Base-by-base conservation (phyloP, 2,888 invertebrate genomes). In the Entomobrya multifasciata region DNA sequence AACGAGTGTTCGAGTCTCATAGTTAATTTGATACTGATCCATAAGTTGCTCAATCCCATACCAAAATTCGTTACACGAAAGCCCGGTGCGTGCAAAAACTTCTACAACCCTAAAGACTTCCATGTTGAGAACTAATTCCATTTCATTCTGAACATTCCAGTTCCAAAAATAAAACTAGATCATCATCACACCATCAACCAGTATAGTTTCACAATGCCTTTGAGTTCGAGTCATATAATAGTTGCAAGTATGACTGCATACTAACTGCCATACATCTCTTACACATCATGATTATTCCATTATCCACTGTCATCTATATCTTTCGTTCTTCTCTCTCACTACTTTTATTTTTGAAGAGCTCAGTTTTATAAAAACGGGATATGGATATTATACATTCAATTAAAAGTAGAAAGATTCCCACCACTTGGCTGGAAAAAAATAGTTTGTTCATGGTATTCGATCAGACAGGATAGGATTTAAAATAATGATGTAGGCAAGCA, bases 11-110 rank as follows among this genome's bases (percentile, higher is more conserved):
- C 5, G 41, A 41, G 41, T 8, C 11, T 5, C 11, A 49, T 57
- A 25, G 57, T 25, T 57, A 25, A 57, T 57, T 13, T 30, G 30
- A 15, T 27, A 60, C 60, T 15, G 27, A 55, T 17, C n/a, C 20
- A 15, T 17, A 8, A 55, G 52, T 20, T n/a, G n/a, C n/a, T n/a
- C n/a, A n/a, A n/a, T n/a, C n/a, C n/a, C n/a, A n/a, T n/a, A n/a
- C n/a, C n/a, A n/a, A n/a, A n/a, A n/a, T n/a, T n/a, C n/a, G n/a
- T n/a, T 17, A 10, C 52, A 55, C 52, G 20, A 2, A 17, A 55
- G 8, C 20, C n/a, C 6, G 22, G 25, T 57, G 57, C 72, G 70
- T 82, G 82, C 82, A 82, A 82, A 82, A 82, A 82, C 74, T 82
- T 60, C 74, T 82, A 60, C 62, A 49, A 62, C 74, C 74, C 74